Evolutionary conservation across 2,113 vertebrate genomes (phyloP), one percentile per base, ranked within the genome.

Genomic region (Sarotherodon lohbergeri): DNA sequence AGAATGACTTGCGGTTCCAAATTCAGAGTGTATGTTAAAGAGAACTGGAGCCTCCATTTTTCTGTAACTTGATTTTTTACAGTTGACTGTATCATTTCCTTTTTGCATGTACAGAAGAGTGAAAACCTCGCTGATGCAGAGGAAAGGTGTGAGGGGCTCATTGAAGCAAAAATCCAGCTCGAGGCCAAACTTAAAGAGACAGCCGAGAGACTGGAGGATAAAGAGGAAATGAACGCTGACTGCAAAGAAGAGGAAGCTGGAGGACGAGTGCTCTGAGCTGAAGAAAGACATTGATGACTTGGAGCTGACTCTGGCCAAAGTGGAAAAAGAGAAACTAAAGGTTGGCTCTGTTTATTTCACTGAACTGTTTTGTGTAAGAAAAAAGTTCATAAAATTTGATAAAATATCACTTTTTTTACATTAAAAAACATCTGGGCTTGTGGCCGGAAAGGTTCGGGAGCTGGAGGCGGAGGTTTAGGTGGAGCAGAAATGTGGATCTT

Each of bases 221-320:
- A 97, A 82, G 98, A 98, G 0, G 98, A 98, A 79, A 96, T 59
- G 6, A 98, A 97, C 0, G 95, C 93, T 39, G 91, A 97, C 97
- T 9, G 96, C 95, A 66, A 98, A 98, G 90, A 96, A 96, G 87
- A 97, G 97, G 93, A 98, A 98, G 88, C 94, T 98, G 68, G 97
- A 98, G 88, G 97, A 97, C 8, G 97, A 98, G 83, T 95, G 94
- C 82, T 96, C 94, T 29, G 94, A 95, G 89, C 63, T 95, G 39
- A 96, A 96, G 92, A 96, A 95, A 76, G 93, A 95, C 84, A 94
- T 95, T 4, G 92, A 94, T 83, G 95, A 96, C 90, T 86, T 96
- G 83, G 90, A 96, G 90, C 94, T 96, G 59, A 96, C 94, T 3
- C 79, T 96, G 81, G 94, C 94, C 14, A 96, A 96, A 93, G 94